These are phyloP conservation scores for Blennius ocellaris DNA, from an alignment of 2,113 vertebrate species.

Conservation along the genomic window DNA sequence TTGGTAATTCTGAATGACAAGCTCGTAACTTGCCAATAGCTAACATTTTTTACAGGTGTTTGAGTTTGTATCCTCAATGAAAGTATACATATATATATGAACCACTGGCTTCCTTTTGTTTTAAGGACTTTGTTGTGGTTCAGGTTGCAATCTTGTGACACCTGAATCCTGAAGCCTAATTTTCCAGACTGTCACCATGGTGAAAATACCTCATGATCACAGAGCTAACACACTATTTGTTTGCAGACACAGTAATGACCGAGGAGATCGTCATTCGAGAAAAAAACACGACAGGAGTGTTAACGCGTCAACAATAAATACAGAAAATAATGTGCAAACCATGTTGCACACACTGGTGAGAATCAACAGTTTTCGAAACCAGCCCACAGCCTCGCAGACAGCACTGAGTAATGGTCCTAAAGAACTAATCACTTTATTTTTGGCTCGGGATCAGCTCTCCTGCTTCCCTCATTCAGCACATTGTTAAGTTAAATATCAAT, in stretches of 20 bases:
- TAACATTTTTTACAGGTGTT: too few species aligned
- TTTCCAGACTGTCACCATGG: not conserved
- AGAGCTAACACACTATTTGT: not conserved
- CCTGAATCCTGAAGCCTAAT: not conserved
- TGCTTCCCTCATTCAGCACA: constrained; percentile 43
- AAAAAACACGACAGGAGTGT: not conserved
- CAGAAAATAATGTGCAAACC: not conserved
- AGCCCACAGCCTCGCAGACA: constrained; percentile 8
- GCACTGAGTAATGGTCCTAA: constrained; percentile 14
- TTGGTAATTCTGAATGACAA: too few species aligned
- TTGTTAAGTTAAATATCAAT: constrained; percentile 65
- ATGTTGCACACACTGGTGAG: not conserved
- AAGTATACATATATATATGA: too few species aligned
- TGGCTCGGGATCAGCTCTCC: constrained; percentile 32
- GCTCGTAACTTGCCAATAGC: too few species aligned
- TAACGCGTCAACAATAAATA: not conserved
- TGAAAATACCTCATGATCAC: not conserved
- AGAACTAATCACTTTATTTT: constrained; percentile 25
- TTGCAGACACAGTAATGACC: not conserved
- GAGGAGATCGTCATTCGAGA: not conserved
- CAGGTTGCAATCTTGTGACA: not conserved
- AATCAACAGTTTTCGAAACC: constrained; percentile 9
- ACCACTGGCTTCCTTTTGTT: not conserved
- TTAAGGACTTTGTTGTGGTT: not conserved
- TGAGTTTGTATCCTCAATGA: too few species aligned